Evolutionary conservation across 2,113 vertebrate genomes (phyloP).

Genomic region (Callionymus lyra): DNA sequence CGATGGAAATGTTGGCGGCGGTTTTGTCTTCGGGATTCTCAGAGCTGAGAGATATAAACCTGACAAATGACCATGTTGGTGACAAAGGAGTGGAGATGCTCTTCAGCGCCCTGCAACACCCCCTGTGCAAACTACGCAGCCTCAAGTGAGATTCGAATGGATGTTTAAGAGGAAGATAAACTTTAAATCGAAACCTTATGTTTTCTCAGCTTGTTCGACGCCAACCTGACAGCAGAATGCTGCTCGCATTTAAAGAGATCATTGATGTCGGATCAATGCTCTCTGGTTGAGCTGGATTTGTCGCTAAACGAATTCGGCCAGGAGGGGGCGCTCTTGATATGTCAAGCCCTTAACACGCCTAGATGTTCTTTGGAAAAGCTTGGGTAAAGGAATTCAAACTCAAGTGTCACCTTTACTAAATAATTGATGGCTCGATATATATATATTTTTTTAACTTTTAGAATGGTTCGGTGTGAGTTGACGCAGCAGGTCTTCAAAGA

Average conservation of each 20-base stretch:
- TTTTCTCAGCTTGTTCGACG: conserved; percentile 33
- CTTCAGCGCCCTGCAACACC: conserved; percentile 35
- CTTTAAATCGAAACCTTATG: not conserved
- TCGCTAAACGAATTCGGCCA: conserved; percentile 52
- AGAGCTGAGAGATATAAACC: conserved; percentile 31
- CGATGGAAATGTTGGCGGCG: conserved; percentile 41
- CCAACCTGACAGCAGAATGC: conserved; percentile 35
- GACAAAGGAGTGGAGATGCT: conserved; percentile 36
- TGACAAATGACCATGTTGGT: conserved; percentile 20
- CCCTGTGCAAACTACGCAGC: conserved; percentile 36
- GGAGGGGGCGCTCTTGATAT: conserved; percentile 55
- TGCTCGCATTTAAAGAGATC: conserved; percentile 39
- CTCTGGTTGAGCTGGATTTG: conserved; percentile 50
- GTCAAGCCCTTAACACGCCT: conserved; percentile 33
- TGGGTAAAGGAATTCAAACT: conserved; percentile 10
- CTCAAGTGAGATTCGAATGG: conserved; percentile 35
- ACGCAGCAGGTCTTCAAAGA: conserved; percentile 37
- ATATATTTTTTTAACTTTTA: conserved; percentile 8
- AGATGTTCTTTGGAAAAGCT: conserved; percentile 41
- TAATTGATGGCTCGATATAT: not conserved
- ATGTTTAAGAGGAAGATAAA: not conserved
- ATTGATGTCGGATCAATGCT: conserved; percentile 47
- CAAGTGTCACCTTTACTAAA: conserved; percentile 8
- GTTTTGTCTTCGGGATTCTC: conserved; percentile 40
- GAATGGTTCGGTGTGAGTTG: conserved; percentile 48